Evolutionary conservation across 2,888 invertebrate genomes (phyloP), one percentile per base, ranked within the genome.

Genomic region (Vannuccia rotundouncinata): DNA sequence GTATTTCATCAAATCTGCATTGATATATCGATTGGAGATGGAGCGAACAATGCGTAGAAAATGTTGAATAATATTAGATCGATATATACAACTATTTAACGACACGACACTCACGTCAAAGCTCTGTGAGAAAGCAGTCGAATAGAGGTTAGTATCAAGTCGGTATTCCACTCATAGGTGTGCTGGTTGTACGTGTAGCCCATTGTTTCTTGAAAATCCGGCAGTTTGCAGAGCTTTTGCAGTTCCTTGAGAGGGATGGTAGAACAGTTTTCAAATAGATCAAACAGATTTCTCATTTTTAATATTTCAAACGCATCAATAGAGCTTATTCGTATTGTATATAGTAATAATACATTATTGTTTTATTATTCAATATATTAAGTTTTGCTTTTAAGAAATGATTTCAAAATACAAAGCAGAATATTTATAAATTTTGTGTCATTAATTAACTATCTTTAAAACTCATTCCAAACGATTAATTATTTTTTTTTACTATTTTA

Each of bases 1-100:
- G 83, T 0, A 87, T 78, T 73, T 85, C 85, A 76, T 85, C 84
- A 82, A 85, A 86, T 30, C 86, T 86, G n/a, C 74, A 73, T n/a
- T n/a, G n/a, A n/a, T n/a, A n/a, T n/a, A n/a, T n/a, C n/a, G n/a
- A n/a, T n/a, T n/a, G n/a, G n/a, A n/a, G n/a, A n/a, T n/a, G n/a
- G n/a, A n/a, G 17, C 45, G 17, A 5, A 45, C 45, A 45, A 13
- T 45, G 5, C 17, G 17, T 17, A 5, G 45, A 45, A 45, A 45
- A 13, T 45, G 17, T 45, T 13, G 17, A 13, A 13, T 13, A 45
- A 45, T 45, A 45, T 13, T 45, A 17, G 17, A 45, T 13, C 45
- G 5, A 45, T 45, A 45, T 17, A 45, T 17, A 45, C 17, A 45
- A 45, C 5, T 13, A 45, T 13, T 5, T 5, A 45, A 13, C 5